Base-by-base conservation (phyloP, 1,140 invertebrate species). In the Aphidius gifuensis region DNA sequence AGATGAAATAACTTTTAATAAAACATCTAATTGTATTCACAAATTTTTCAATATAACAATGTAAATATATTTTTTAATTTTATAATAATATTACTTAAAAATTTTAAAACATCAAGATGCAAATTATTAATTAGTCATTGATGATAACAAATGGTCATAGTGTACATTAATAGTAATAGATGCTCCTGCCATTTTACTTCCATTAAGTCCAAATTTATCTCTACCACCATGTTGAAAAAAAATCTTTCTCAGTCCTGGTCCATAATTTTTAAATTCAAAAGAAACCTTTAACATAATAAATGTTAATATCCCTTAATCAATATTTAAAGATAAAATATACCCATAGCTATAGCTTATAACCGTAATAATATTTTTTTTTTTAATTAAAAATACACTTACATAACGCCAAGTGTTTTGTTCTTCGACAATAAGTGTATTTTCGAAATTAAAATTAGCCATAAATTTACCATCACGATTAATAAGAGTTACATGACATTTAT, bases 21-120 rank as follows among this genome's bases (percentile, higher is more conserved):
- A 74, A 60, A 86, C 86, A 42, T 86, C 85, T 70, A 86, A 88
- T 62, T 80, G 82, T 46, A 91, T 92, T 70, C 90, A 91, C 66
- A 82, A 79, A 46, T 68, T 91, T 2, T 73, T 92, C 32, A 84
- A 89, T 71, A 69, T 65, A 3, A 77, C 62, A 16, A 16, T 16
- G 16, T 16, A 16, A 16, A 16, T 16, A 16, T 16, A 16, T 16
- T 16, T 16, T 16, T 16, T 16, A 16, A 16, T 16, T 16, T 16
- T 16, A 16, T 16, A 16, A 16, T 16, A 16, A 16, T 16, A 16
- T 16, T 16, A 16, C 16, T 16, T 16, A 16, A 16, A 16, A 16
- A 16, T 16, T 16, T 16, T 16, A 16, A 16, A 16, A 16, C 16
- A 16, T 16, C 16, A 16, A n/a, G n/a, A n/a, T n/a, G n/a, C n/a